phyloP scores from a whole-genome alignment of 2,113 vertebrate species.

The Mirounga angustirostris region DNA sequence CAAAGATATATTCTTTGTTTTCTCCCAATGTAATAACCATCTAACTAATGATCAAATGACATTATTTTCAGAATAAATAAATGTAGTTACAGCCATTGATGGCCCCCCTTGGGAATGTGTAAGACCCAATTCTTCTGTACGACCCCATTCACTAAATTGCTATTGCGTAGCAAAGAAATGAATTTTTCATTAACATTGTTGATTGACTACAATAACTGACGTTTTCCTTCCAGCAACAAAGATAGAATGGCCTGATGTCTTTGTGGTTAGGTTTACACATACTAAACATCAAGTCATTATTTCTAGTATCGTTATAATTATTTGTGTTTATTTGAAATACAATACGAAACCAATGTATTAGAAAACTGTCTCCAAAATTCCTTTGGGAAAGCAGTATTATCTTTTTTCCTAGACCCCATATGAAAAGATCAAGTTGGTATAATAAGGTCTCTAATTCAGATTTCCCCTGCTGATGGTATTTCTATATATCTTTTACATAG shows the following conservation, averaged over 20 bases:
- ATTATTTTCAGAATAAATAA: not conserved
- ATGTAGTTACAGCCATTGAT: not conserved
- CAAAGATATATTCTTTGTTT: not conserved
- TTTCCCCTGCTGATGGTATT: not conserved
- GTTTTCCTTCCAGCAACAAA: constrained; percentile 44
- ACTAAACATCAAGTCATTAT: constrained; percentile 39
- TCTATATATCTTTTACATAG: not conserved
- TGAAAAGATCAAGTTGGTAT: not conserved
- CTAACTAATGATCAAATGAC: not conserved
- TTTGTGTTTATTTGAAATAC: constrained; percentile 38
- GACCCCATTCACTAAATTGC: not conserved
- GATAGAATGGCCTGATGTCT: not conserved
- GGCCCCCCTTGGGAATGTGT: not conserved
- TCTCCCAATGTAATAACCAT: not conserved
- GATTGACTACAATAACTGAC: not conserved
- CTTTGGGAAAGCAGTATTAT: constrained; percentile 17
- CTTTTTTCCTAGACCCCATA: not conserved
- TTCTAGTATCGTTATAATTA: not conserved
- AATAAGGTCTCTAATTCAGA: not conserved
- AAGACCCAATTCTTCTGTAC: not conserved
- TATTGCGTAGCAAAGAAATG: not conserved
- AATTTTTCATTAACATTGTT: constrained; percentile 34
- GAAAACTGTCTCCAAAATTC: constrained; percentile 20
- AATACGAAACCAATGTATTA: not conserved
- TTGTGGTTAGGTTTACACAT: not conserved